phyloP scores from a whole-genome alignment of 2,113 vertebrate genomes.

The Rhipidura dahli region DNA sequence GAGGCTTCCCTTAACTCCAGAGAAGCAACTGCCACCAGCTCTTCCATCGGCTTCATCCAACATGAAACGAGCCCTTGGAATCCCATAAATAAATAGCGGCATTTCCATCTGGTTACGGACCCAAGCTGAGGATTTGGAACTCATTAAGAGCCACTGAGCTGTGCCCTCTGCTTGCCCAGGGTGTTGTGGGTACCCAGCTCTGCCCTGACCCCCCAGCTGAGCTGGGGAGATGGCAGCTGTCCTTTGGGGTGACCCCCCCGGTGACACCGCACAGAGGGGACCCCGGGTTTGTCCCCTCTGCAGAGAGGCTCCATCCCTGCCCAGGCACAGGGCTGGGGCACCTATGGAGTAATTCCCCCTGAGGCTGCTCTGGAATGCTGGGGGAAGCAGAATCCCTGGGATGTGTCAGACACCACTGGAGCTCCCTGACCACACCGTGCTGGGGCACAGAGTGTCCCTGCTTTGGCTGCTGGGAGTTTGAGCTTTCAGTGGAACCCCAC shows the following conservation, averaged over 20 bases:
- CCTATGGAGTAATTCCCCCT: neutral
- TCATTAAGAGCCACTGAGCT: rapidly evolving
- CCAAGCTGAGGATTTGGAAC: neutral
- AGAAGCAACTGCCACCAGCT: neutral
- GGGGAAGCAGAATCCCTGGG: neutral
- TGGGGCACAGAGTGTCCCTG: neutral
- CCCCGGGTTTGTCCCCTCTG: neutral
- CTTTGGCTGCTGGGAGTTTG: neutral
- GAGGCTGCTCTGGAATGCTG: neutral
- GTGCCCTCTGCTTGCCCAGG: neutral
- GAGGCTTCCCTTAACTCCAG: neutral
- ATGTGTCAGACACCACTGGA: neutral
- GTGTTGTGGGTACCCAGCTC: rapidly evolving
- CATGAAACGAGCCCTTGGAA: neutral
- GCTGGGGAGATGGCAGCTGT: neutral
- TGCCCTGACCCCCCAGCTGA: neutral
- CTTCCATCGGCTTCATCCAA: neutral
- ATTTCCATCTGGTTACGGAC: neutral
- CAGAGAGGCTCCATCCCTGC: neutral
- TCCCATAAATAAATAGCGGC: neutral
- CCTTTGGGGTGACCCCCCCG: rapidly evolving
- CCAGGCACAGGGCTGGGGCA: neutral
- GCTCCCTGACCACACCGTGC: rapidly evolving
- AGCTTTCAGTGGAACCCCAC: neutral
- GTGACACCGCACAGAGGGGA: neutral